A percentile compares a stretch with the other conserved stretches of the same genome.
These are phyloP conservation scores for Pseudomugil gertrudae DNA, from an alignment of 2,797 vertebrate genomes.

Conservation along the genomic window DNA sequence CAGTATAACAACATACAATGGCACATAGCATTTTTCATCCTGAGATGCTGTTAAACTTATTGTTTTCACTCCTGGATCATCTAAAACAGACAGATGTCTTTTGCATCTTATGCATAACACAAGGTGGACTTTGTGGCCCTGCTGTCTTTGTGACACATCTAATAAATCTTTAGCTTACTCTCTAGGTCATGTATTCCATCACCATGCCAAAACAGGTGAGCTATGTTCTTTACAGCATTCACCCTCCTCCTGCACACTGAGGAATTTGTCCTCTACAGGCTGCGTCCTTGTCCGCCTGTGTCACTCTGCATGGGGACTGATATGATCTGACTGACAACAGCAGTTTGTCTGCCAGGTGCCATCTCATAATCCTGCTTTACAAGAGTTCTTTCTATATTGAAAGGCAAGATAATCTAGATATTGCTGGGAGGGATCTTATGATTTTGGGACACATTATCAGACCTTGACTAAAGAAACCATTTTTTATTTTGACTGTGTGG, in stretches of 20 bases:
- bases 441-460: conserved; percentile 6
- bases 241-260: conserved; percentile 46
- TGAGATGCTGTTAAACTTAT: background rate
- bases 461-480: conserved; percentile 30
- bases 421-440: background rate
- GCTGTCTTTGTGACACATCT: conserved; percentile 58
- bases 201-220: conserved; percentile 66
- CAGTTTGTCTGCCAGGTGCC: conserved; percentile 51
- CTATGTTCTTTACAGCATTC: conserved; percentile 46
- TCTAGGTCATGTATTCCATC: conserved; percentile 72
- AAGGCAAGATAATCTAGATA: conserved; percentile 36
- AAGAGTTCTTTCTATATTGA: conserved; percentile 37
- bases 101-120: conserved; percentile 57
- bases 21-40: background rate
- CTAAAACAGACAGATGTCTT: conserved; percentile 43
- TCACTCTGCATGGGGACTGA: conserved; percentile 62
- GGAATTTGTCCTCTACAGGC: conserved; percentile 65
- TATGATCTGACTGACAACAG: conserved; percentile 81
- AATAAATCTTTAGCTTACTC: conserved; percentile 71
- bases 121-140: conserved; percentile 48
- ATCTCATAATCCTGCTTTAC: conserved; percentile 63
- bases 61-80: background rate
- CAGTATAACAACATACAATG: background rate
- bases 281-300: conserved; percentile 79
- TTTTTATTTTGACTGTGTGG: no score